phyloP scores from a whole-genome alignment of 2,797 vertebrate species.

The Brotula barbata region DNA sequence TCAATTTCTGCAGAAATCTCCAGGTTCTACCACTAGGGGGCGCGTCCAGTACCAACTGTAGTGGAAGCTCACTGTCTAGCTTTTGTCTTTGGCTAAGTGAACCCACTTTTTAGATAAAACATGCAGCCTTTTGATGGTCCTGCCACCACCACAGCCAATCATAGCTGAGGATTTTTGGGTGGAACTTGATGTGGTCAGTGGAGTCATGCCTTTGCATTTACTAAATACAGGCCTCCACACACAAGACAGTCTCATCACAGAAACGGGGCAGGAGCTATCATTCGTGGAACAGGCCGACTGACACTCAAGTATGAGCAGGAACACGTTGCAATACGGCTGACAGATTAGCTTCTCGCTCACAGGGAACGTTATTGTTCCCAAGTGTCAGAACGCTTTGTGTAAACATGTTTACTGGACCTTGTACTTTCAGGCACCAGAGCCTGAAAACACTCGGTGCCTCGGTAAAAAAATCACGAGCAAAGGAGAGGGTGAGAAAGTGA shows the following conservation, averaged over 20 bases:
- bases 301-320: constrained; percentile 18
- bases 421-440: constrained; percentile 26
- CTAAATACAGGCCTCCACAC: background rate
- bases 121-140: constrained; percentile 9
- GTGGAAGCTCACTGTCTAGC: background rate
- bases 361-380: constrained; percentile 29
- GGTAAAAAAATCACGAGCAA: constrained; percentile 13
- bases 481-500: background rate
- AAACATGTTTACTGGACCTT: constrained; percentile 52
- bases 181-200: constrained; percentile 14
- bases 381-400: constrained; percentile 11
- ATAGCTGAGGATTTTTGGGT: constrained; percentile 5
- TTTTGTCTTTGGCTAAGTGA: constrained; percentile 11
- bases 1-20: too few relatives aligned
- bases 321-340: constrained; percentile 24
- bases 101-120: constrained; percentile 14
- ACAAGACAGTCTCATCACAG: constrained; percentile 5
- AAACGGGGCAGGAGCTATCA: constrained; percentile 11
- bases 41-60: background rate
- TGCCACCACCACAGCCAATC: constrained; percentile 15
- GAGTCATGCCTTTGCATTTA: constrained; percentile 11
- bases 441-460: constrained; percentile 25
- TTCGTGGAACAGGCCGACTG: constrained; percentile 22
- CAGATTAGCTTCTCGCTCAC: constrained; percentile 28
- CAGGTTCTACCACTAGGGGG: too few relatives aligned